Evolutionary conservation across 2,888 invertebrate genomes (phyloP), one percentile per base, ranked within the genome.

Genomic region (Neelides folsomi): DNA sequence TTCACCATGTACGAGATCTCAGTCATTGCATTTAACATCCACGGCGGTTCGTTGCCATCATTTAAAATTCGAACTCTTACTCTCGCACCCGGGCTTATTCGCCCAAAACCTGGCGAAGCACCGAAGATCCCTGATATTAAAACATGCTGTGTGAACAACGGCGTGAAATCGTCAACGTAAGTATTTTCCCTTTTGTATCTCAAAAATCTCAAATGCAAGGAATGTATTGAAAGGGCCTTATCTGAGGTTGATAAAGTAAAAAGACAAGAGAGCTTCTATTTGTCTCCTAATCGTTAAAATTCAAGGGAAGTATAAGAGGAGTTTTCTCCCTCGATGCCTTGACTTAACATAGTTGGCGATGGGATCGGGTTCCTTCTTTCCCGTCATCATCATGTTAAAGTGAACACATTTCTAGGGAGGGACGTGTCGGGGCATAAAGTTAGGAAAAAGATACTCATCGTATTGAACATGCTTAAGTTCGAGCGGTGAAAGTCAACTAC

Each of bases 1-100:
- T 82, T 83, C 66, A 86, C 85, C 1, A 86, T 86, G 86, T 87
- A 87, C 68, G 84, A 86, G 66, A 75, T 86, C 6, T 77, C 79
- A 0, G 80, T 87, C 9, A 79, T 78, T 0, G 81, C 86, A 0
- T 76, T 75, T 49, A 87, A 86, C 68, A 75, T 77, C 15, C 81
- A 81, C 67, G 87, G 87, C 0, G 76, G 80, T 0, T 86, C 86
- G 71, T 71, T 87, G 59, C 84, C 86, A 1, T 83, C 82, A 50
- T 79, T 82, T 64, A 75, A 78, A 12, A 72, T 86, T 20, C 78
- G 87, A 68, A 79, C 81, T 0, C 70, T 86, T 7, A 86, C 86
- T 1, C 71, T 83, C 53, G 77, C 80, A 2, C 79, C 79, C 15
- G 78, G 80, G 37, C 46, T 63, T 1, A 78, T 9, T 76, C 74